Conservation (phyloP, 2,113 vertebrate species). For the Cryptomyrus ogoouensis region DNA sequence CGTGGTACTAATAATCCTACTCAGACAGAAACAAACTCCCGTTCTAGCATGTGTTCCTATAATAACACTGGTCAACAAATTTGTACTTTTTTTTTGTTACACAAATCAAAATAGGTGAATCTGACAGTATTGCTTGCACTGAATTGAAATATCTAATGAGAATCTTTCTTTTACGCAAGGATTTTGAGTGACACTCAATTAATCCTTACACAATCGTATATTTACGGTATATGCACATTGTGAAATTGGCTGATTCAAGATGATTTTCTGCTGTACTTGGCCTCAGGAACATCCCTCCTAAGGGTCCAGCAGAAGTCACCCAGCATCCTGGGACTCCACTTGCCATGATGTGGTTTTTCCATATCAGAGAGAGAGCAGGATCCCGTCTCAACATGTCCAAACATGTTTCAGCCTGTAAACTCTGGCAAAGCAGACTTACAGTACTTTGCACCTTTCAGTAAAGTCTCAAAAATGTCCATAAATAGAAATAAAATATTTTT, state of each 20-base stretch:
- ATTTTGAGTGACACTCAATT: background rate
- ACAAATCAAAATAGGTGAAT: background rate
- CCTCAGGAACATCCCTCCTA: background rate
- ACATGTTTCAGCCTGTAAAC: background rate
- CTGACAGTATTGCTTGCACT: background rate
- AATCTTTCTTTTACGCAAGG: background rate
- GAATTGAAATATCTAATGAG: background rate
- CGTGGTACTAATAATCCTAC: background rate
- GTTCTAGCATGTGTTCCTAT: background rate
- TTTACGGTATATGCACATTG: background rate
- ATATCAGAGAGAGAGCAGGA: background rate
- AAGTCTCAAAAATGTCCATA: background rate
- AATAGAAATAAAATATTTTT: background rate
- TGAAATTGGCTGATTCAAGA: background rate
- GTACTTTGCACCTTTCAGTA: background rate
- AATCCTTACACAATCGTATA: background rate
- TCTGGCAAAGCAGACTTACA: background rate
- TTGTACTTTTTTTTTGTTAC: background rate
- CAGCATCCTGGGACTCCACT: background rate
- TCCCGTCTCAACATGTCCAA: background rate
- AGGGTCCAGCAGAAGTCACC: background rate
- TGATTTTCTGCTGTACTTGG: background rate
- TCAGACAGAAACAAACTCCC: background rate
- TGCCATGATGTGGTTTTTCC: background rate
- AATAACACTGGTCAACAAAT: background rate